A percentile compares a stretch with the other conserved stretches of the same genome.
Conservation (phyloP, 2,888 invertebrate genomes). For the Lasioglossum vierecki region DNA sequence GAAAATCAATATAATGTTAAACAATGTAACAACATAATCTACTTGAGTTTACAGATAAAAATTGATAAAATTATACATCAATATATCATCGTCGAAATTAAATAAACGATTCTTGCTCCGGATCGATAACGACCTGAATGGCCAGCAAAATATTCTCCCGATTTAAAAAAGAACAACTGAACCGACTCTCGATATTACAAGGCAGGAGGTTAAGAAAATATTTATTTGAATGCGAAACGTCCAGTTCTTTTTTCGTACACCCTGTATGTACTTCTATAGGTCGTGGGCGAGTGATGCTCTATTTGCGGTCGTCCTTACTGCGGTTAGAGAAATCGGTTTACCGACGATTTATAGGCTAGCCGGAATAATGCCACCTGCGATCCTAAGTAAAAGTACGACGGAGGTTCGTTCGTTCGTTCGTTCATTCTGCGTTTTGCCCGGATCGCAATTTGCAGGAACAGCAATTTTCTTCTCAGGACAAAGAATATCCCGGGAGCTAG, state of each 20-base stretch:
- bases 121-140: not conserved
- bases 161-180: not conserved
- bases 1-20: not conserved
- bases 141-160: not conserved
- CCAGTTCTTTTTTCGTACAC: not conserved
- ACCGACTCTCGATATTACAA: not conserved
- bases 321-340: slow-evolving; percentile 54
- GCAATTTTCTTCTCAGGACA: not conserved
- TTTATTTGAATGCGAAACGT: not conserved
- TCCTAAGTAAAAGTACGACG: slow-evolving; percentile 50
- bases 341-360: slow-evolving; percentile 41
- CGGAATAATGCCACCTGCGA: slow-evolving; percentile 30
- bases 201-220: not conserved
- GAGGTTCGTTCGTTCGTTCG: slow-evolving; percentile 31
- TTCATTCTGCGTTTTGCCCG: slow-evolving; percentile 36
- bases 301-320: slow-evolving; percentile 56
- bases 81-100: not conserved
- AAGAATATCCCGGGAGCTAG: slow-evolving; percentile 23
- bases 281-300: slow-evolving; percentile 11
- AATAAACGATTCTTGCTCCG: not conserved
- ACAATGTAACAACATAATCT: no score
- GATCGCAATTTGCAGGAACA: not conserved
- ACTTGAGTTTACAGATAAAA: no score
- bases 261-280: not conserved
- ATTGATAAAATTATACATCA: not conserved